Percentiles rank a stretch among this genome's conserved stretches.
These are phyloP conservation scores for Archivesica marissinica DNA, from an alignment of 1,140 invertebrate species.

Conservation along the genomic window DNA sequence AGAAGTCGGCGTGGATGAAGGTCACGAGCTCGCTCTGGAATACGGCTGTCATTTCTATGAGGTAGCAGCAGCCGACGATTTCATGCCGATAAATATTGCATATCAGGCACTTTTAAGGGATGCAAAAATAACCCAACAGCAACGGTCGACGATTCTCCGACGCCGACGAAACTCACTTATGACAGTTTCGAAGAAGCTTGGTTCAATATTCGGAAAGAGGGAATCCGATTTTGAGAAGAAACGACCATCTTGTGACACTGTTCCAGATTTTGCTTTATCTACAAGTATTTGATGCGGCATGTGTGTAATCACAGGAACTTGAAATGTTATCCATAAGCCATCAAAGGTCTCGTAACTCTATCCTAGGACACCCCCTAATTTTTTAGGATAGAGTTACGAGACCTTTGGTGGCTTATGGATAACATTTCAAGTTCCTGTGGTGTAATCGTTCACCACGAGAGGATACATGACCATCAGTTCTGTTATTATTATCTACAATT, in stretches of 20 bases:
- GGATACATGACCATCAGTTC: too few relatives aligned
- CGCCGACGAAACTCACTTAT: slow-evolving; percentile 90
- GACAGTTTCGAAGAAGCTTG: slow-evolving; percentile 88
- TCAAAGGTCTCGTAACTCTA: too few relatives aligned
- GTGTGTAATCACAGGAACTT: too few relatives aligned
- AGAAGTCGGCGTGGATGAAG: slow-evolving; percentile 91
- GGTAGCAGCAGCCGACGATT: slow-evolving; percentile 93
- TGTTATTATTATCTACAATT: too few relatives aligned
- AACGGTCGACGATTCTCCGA: slow-evolving; percentile 88
- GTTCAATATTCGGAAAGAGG: slow-evolving; percentile 79
- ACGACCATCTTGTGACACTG: slow-evolving; percentile 52
- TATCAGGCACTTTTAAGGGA: slow-evolving; percentile 90
- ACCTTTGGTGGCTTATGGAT: too few relatives aligned
- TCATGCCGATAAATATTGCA: slow-evolving; percentile 90
- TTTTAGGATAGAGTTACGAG: too few relatives aligned
- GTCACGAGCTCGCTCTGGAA: slow-evolving; percentile 90
- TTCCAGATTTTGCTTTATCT: slow-evolving; percentile 54
- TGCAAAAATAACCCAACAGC: slow-evolving; percentile 89
- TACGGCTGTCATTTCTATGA: slow-evolving; percentile 94
- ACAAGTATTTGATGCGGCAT: too few relatives aligned
- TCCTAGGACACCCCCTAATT: too few relatives aligned
- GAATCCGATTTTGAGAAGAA: slow-evolving; percentile 67
- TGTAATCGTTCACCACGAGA: too few relatives aligned
- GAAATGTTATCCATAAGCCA: too few relatives aligned
- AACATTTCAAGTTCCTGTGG: too few relatives aligned